phyloP scores from a whole-genome alignment of 2,888 invertebrate genomes.

The Lypha dubia region DNA sequence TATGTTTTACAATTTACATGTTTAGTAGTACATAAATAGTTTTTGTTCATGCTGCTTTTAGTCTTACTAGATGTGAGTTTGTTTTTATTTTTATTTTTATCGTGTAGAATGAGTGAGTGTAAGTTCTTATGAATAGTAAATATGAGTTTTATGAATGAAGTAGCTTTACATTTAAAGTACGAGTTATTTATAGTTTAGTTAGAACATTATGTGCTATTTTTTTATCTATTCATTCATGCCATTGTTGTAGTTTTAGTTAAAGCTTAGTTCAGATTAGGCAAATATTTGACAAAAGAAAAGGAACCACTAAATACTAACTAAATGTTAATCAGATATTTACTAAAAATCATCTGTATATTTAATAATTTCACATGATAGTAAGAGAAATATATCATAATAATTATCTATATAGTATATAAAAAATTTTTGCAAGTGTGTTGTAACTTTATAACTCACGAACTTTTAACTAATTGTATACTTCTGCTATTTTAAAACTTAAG shows the following conservation, averaged over 20 bases:
- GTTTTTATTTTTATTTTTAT: neutral
- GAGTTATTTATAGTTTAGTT: constrained; percentile 14
- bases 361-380: too few relatives aligned
- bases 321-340: too few relatives aligned
- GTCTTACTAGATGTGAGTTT: neutral
- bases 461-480: too few relatives aligned
- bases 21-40: too few relatives aligned
- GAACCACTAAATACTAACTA: too few relatives aligned
- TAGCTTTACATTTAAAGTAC: neutral
- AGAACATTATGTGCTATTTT: neutral
- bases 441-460: too few relatives aligned
- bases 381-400: too few relatives aligned
- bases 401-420: too few relatives aligned
- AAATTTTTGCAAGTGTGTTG: too few relatives aligned
- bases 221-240: constrained; percentile 15
- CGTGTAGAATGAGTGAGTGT: neutral
- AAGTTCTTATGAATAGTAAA: neutral
- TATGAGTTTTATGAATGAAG: constrained; percentile 35
- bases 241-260: neutral
- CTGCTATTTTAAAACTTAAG: too few relatives aligned
- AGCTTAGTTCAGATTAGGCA: neutral
- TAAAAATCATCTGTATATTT: too few relatives aligned
- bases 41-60: neutral
- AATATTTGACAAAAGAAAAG: neutral
- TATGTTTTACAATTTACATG: constrained; percentile 7